Base-by-base conservation (phyloP, 2,888 invertebrate species). In the Apotomis betuletana region DNA sequence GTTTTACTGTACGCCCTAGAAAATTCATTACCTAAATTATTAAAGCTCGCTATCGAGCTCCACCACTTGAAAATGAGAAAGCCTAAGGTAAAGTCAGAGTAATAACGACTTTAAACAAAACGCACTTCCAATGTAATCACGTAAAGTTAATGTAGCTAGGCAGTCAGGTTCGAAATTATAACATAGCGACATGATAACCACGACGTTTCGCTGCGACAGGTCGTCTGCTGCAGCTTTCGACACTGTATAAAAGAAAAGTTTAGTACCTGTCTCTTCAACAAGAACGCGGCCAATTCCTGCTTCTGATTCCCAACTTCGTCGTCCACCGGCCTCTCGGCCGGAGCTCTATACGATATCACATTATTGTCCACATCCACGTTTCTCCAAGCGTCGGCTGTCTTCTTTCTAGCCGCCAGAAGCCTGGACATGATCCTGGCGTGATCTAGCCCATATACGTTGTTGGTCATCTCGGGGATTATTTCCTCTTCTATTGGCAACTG, bases 401-500 rank as follows among this genome's bases (percentile, higher is more conserved):
- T 94, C 67, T 93, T 94, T 80, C 94, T 89, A 38, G 94, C 93
- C 0, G 88, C 89, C 9, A 92, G 69, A 0, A 95, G 89, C 65
- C 94, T 89, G 54, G 88, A 91, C 94, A 96, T 94, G 58, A 97
- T 96, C 70, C 88, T 90, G 0, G 89, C 87, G 79, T 96, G 96
- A 84, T 97, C 94, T 61, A 97, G 86, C 0, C 96, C 96, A 54
- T 95, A 94, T 4, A 96, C 94, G 85, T 95, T 95, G 75, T 96
- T 94, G 0, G 95, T 94, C 96, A 97, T 97, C 74, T 94, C 88
- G 2, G 96, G 96, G 74, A 96, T 78, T 5, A 90, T 85, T 6
- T 94, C 88, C 55, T 94, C 90, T 61, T 83, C 82, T 49, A 85
- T 72, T 4, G 86, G 84, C 5, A 81, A 59, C 63, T 87, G 83